Conservation (phyloP, 1,140 invertebrate species). For the Ips nitidus region DNA sequence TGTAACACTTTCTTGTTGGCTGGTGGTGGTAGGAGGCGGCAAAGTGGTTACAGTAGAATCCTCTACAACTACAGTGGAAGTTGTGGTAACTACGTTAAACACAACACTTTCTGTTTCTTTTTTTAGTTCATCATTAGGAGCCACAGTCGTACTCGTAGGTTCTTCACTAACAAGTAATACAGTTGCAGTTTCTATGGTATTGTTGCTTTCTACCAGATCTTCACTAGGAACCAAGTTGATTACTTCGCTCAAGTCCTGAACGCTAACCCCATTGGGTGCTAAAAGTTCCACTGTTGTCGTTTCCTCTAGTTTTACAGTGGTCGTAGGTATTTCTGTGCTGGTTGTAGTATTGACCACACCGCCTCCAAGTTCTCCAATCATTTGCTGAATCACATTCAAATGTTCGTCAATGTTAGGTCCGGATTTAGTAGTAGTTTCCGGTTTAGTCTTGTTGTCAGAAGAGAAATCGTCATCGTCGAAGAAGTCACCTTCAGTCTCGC, state of each 20-base stretch:
- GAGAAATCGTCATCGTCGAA: constrained; percentile 16
- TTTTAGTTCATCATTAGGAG: too few species aligned
- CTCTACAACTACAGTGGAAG: too few species aligned
- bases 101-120: neutral
- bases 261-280: constrained; percentile 11
- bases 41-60: neutral
- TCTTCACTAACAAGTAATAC: too few species aligned
- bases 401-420: neutral
- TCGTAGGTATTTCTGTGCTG: neutral
- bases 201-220: neutral
- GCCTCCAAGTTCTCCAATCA: neutral
- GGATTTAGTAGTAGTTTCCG: neutral
- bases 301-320: neutral
- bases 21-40: neutral
- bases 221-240: neutral
- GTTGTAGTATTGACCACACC: neutral
- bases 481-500: constrained; percentile 29
- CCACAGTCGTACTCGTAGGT: too few species aligned
- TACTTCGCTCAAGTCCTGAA: constrained; percentile 14
- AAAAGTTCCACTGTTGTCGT: neutral
- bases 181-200: neutral
- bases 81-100: too few species aligned
- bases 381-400: neutral
- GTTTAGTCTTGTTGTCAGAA: neutral
- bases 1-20: neutral